Evolutionary conservation across 2,113 vertebrate species (phyloP).

Genomic region (Oreotrochilus melanogaster): DNA sequence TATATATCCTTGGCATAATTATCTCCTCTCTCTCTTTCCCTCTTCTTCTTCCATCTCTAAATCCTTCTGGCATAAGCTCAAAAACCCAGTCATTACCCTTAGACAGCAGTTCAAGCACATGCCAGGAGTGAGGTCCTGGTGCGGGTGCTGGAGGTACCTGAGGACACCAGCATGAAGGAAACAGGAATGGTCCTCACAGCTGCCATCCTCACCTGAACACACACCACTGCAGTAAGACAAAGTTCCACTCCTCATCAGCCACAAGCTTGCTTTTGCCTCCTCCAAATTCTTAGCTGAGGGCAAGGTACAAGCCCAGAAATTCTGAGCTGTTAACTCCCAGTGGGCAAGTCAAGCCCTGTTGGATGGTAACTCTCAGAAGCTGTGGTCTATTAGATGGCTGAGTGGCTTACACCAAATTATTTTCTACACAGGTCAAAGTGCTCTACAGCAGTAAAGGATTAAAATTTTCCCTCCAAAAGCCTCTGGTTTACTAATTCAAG

Average conservation of each 20-base stretch:
- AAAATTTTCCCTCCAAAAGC: background rate
- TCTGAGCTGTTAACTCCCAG: background rate
- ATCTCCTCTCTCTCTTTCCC: background rate
- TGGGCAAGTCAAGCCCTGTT: background rate
- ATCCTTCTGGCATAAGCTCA: background rate
- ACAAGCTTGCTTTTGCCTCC: background rate
- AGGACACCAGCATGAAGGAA: background rate
- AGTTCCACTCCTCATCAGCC: background rate
- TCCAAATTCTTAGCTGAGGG: background rate
- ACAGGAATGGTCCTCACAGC: background rate
- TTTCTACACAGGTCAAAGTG: background rate
- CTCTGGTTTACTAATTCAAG: background rate
- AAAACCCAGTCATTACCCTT: background rate
- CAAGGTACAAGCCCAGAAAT: background rate
- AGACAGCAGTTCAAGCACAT: background rate
- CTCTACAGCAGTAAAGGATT: background rate
- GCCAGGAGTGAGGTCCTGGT: accelerated
- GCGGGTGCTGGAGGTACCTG: accelerated
- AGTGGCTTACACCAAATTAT: background rate
- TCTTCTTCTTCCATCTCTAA: constrained; percentile 10
- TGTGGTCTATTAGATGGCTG: background rate
- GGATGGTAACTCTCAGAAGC: background rate
- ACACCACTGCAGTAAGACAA: background rate
- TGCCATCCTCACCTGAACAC: background rate
- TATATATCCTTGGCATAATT: constrained; percentile 39